Evolutionary conservation across 2,888 invertebrate genomes (phyloP), one percentile per base, ranked within the genome.

Genomic region (Panzeria rudis): DNA sequence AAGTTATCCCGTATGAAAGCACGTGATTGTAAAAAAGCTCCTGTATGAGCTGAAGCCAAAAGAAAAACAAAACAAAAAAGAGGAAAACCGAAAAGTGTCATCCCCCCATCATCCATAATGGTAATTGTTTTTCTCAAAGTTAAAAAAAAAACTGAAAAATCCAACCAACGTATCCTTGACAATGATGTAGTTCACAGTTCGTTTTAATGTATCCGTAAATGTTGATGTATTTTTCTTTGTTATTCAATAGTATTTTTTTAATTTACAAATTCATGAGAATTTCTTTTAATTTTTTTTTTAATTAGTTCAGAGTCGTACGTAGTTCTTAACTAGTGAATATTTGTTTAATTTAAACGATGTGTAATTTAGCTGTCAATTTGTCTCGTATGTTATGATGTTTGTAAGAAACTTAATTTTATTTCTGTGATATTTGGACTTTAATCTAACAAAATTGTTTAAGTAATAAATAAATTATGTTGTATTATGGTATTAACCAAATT

Each of bases 1-100:
- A 87, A 83, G 85, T 88, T 87, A 87, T 87, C 86, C 87, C 86
- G 87, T 88, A 59, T 68, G 68, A 68, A 73, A 35, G 41, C 23
- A 75, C 71, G 80, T 75, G 75, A 44, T 62, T 69, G 61, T 75
- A 44, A 52, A 44, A 52, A 61, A 59, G 56, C 25, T 72, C 47
- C 47, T 38, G 29, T 59, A 41, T 52, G 52, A 29, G 35, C 20
- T 62, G 35, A 17, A 59, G 61, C n/a, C 41, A 41, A 79, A 62
- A 13, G 7, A 8, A 29, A 56, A 17, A 47, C 11, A 23, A 75
- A 32, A 35, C n/a, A n/a, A 41, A n/a, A 29, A 17, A 35, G 23
- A 80, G 47, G 29, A 52, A 75, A 81, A 44, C 50, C 64, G n/a
- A 62, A 64, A 71, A 82, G 69, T 82, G 62, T 56, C 23, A 47